Conservation (phyloP, 2,113 vertebrate genomes). For the Eclectus roratus region DNA sequence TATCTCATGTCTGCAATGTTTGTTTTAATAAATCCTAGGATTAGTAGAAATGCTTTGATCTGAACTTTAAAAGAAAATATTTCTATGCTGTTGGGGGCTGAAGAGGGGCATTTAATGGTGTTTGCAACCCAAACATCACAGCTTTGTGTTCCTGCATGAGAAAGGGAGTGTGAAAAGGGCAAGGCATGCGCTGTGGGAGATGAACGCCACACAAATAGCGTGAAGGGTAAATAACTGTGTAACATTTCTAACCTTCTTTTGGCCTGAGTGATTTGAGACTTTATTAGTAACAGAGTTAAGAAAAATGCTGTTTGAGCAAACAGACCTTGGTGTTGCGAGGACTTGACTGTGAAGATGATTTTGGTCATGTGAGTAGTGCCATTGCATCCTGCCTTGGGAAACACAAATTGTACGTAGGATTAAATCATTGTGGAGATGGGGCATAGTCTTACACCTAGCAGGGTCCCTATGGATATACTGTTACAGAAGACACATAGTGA, state of each 20-base stretch:
- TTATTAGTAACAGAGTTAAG: conserved; percentile 1
- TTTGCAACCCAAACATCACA: conserved; percentile 62
- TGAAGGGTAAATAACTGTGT: conserved; percentile 38
- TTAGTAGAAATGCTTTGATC: conserved; percentile 63
- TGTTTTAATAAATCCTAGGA: conserved; percentile 65
- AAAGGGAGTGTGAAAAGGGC: conserved; percentile 52
- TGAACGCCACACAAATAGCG: conserved; percentile 32
- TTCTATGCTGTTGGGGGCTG: conserved; percentile 55
- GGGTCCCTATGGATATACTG: background rate
- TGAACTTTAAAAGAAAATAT: conserved; percentile 65
- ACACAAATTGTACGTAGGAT: background rate
- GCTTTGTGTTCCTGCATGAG: conserved; percentile 52
- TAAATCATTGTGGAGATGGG: background rate
- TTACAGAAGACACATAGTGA: rapidly evolving
- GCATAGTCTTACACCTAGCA: background rate
- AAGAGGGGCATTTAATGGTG: conserved; percentile 53
- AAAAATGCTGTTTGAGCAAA: conserved; percentile 26
- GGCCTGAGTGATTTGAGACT: background rate
- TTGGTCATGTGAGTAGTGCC: background rate
- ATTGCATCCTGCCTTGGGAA: background rate
- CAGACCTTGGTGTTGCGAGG: background rate
- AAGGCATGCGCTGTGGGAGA: conserved; percentile 16
- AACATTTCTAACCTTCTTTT: conserved; percentile 28
- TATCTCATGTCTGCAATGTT: conserved; percentile 57
- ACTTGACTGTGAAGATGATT: conserved; percentile 9